Conservation (phyloP, 2,797 vertebrate genomes). For the Tragopan temminckii region DNA sequence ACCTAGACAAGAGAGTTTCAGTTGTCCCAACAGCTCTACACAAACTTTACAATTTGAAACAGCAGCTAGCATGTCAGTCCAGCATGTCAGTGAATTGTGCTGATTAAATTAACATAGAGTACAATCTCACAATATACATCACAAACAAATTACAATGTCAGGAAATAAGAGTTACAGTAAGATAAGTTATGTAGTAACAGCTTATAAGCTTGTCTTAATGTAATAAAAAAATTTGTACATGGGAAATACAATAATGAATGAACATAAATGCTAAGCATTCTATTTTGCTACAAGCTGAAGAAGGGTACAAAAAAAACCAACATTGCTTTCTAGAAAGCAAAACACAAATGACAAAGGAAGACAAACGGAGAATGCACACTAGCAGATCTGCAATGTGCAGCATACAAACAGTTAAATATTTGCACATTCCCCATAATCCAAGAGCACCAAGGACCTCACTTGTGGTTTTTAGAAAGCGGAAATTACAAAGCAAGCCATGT, state of each 20-base stretch:
- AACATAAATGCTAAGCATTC: slow-evolving; percentile 87
- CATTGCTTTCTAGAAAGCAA: slow-evolving; percentile 83
- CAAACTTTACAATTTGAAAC: slow-evolving; percentile 95
- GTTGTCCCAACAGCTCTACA: slow-evolving; percentile 88
- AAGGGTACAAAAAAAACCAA: slow-evolving; percentile 73
- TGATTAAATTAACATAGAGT: slow-evolving; percentile 99
- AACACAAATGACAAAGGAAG: slow-evolving; percentile 84
- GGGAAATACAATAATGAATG: slow-evolving; percentile 89
- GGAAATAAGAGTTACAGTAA: slow-evolving; percentile 94
- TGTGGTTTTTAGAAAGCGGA: slow-evolving; percentile 86
- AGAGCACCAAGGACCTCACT: slow-evolving; percentile 87
- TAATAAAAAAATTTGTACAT: slow-evolving; percentile 89
- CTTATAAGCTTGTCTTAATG: slow-evolving; percentile 89
- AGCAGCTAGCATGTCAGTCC: slow-evolving; percentile 99
- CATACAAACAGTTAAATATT: slow-evolving; percentile 92
- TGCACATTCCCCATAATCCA: slow-evolving; percentile 91
- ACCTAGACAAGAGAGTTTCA: slow-evolving; percentile 90
- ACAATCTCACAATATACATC: slow-evolving; percentile 99
- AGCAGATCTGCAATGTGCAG: slow-evolving; percentile 86
- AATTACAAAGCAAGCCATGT: slow-evolving; percentile 81
- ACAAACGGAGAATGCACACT: slow-evolving; percentile 85
- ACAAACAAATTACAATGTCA: slow-evolving; percentile 92
- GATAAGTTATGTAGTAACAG: slow-evolving; percentile 93
- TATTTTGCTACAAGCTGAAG: slow-evolving; percentile 87
- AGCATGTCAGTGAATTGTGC: slow-evolving; percentile 99